A percentile compares a stretch with the other conserved stretches of the same genome.
Conservation (phyloP, 2,888 invertebrate species). For the Dione vanillae region DNA sequence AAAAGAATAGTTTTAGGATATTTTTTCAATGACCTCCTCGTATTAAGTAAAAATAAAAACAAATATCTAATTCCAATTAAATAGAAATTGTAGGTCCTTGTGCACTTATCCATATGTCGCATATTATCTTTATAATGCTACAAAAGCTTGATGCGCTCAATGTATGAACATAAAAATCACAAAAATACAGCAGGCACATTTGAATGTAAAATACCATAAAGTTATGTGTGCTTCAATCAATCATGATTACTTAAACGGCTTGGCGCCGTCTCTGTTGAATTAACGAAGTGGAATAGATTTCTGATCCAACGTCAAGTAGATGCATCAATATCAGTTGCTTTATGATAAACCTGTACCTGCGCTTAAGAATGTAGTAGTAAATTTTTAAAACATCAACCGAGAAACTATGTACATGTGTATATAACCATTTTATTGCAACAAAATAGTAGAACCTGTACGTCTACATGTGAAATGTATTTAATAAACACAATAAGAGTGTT, state of each 20-base stretch:
- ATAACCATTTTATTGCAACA: not conserved
- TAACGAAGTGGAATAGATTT: slow-evolving; percentile 42
- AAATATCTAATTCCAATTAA: no score
- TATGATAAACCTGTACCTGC: slow-evolving; percentile 21
- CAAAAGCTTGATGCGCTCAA: slow-evolving; percentile 73
- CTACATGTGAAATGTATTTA: not conserved
- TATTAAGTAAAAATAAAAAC: not conserved
- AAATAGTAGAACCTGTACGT: not conserved
- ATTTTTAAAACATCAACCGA: not conserved
- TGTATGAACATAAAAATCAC: slow-evolving; percentile 75
- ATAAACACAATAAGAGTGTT: no score
- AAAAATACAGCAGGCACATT: slow-evolving; percentile 55
- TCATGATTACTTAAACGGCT: slow-evolving; percentile 43
- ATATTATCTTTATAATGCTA: no score
- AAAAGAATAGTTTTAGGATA: no score
- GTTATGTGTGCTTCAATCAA: slow-evolving; percentile 41
- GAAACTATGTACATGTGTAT: not conserved
- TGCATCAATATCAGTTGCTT: slow-evolving; percentile 33
- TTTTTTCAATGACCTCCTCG: not conserved
- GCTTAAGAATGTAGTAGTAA: slow-evolving; percentile 8
- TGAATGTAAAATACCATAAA: slow-evolving; percentile 33
- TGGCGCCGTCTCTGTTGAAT: slow-evolving; percentile 37
- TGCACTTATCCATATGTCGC: no score
- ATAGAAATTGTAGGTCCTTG: no score
- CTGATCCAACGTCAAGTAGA: slow-evolving; percentile 29